These are phyloP conservation scores for Drosophila macrospina DNA, from an alignment of 2,888 invertebrate genomes.

Conservation along the genomic window DNA sequence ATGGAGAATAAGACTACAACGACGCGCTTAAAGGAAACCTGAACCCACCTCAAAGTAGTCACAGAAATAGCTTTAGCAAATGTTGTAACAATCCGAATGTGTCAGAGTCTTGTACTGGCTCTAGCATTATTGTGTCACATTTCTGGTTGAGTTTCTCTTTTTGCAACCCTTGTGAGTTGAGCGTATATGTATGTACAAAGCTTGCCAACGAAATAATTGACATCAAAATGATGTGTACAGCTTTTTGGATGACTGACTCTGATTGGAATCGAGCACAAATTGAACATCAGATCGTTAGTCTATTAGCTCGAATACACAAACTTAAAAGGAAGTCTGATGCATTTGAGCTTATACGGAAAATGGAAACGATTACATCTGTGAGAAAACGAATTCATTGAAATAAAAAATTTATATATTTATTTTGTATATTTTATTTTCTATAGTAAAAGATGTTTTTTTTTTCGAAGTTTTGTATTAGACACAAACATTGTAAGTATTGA, in stretches of 20 bases:
- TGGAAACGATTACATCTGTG: background rate
- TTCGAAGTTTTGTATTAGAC: too few species aligned
- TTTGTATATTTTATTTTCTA: too few species aligned
- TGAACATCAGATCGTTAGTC: constrained; percentile 41
- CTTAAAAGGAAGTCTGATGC: background rate
- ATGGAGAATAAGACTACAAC: background rate
- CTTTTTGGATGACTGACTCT: constrained; percentile 26
- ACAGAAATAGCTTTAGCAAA: constrained; percentile 35
- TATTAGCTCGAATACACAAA: constrained; percentile 39
- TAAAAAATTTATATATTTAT: too few species aligned
- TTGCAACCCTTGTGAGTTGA: constrained; percentile 2
- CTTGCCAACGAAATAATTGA: constrained; percentile 67
- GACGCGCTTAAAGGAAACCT: constrained; percentile 16
- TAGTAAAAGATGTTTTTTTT: too few species aligned
- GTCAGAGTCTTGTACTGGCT: constrained; percentile 15
- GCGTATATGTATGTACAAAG: constrained; percentile 37
- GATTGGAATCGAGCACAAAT: constrained; percentile 24
- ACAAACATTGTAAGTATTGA: too few species aligned
- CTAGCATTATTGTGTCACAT: background rate
- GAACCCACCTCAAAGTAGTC: constrained; percentile 46
- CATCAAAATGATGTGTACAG: constrained; percentile 53
- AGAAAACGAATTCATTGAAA: too few species aligned
- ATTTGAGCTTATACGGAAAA: background rate
- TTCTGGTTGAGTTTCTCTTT: background rate
- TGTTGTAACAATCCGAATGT: constrained; percentile 23